phyloP scores from a whole-genome alignment of 2,888 invertebrate genomes.

The Eueremaeus valkanovi region DNA sequence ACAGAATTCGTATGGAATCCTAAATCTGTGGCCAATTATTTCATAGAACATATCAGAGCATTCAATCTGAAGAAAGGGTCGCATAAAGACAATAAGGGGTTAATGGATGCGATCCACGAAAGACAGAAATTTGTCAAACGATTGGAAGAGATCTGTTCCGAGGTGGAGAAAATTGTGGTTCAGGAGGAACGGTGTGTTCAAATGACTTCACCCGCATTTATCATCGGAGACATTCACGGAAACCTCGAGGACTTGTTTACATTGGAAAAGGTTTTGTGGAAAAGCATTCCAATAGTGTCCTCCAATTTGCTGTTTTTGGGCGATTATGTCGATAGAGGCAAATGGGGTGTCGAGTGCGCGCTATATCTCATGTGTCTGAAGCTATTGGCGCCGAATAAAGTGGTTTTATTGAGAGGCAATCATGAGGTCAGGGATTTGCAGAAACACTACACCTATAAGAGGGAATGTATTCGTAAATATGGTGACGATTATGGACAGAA shows the following conservation, averaged over 20 bases:
- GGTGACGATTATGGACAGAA: too few species aligned
- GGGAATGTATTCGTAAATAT: slow-evolving; percentile 24
- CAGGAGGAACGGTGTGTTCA: too few species aligned
- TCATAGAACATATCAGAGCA: not conserved
- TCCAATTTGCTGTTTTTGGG: slow-evolving; percentile 24
- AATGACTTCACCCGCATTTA: not conserved
- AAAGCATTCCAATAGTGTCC: not conserved
- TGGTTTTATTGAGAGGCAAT: slow-evolving; percentile 27
- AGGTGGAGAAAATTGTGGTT: too few species aligned
- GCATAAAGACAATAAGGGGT: not conserved
- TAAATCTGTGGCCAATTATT: slow-evolving; percentile 26
- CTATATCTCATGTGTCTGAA: slow-evolving; percentile 15
- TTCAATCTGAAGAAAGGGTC: slow-evolving; percentile 31
- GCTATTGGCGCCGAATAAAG: not conserved
- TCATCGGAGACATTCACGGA: slow-evolving; percentile 3
- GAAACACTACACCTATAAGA: slow-evolving; percentile 19
- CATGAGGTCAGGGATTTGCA: slow-evolving; percentile 25
- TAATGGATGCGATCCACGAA: too few species aligned
- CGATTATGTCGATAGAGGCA: slow-evolving; percentile 30
- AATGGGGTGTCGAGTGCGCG: not conserved
- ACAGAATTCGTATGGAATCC: slow-evolving; percentile 24
- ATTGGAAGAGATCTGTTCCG: too few species aligned
- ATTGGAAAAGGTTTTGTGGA: not conserved
- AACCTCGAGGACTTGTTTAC: not conserved
- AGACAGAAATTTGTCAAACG: too few species aligned